phyloP scores from a whole-genome alignment of 1,140 invertebrate genomes.

The Solenopsis fugax region DNA sequence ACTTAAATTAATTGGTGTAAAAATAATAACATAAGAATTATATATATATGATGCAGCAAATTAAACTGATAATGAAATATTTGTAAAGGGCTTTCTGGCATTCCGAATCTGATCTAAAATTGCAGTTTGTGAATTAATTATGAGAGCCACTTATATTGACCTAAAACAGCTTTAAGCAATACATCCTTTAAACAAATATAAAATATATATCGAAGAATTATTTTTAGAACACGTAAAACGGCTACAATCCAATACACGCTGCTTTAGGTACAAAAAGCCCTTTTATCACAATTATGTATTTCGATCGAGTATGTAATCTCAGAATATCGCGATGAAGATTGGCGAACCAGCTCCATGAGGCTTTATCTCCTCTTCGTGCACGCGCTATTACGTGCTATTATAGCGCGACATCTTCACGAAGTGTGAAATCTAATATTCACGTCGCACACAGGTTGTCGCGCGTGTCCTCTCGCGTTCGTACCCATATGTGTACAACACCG shows the following conservation, averaged over 20 bases:
- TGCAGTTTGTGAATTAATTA: not conserved
- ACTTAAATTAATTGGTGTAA: not conserved
- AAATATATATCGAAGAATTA: not conserved
- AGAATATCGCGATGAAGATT: not conserved
- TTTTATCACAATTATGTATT: not conserved
- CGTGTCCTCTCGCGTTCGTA: constrained; percentile 1
- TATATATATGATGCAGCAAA: not conserved
- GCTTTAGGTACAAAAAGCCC: not conserved
- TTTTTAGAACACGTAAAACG: not conserved
- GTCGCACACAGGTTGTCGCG: constrained; percentile 46
- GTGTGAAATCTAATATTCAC: constrained; percentile 64
- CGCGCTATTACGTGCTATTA: constrained; percentile 56
- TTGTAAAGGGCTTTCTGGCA: not conserved
- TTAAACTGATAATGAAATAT: not conserved
- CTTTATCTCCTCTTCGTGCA: constrained; percentile 36
- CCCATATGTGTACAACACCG: not conserved
- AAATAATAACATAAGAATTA: not conserved
- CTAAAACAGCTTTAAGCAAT: no score
- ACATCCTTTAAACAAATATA: not conserved
- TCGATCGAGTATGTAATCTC: not conserved
- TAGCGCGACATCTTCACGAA: constrained; percentile 53
- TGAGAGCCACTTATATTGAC: no score
- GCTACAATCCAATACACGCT: not conserved
- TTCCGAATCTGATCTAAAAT: not conserved
- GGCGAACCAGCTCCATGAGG: not conserved